These are phyloP conservation scores for Phrynosoma platyrhinos DNA, from an alignment of 2,113 vertebrate genomes.

Conservation along the genomic window DNA sequence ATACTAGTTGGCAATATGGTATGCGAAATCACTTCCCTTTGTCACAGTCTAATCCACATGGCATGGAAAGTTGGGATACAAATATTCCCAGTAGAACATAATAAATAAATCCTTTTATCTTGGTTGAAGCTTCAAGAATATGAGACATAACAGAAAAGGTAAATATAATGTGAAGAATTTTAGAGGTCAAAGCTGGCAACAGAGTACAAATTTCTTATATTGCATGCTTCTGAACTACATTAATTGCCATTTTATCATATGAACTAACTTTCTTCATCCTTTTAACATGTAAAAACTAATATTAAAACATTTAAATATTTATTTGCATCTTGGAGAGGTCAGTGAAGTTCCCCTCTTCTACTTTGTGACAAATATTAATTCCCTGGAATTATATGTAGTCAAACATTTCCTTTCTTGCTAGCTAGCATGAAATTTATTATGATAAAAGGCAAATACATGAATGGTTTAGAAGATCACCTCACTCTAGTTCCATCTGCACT, in stretches of 20 bases:
- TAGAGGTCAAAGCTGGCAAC: constrained; percentile 55
- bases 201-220: constrained; percentile 68
- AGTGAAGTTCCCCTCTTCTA: constrained; percentile 45
- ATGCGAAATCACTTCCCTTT: not conserved
- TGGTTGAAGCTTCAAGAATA: not conserved
- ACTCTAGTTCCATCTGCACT: no score
- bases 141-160: not conserved
- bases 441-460: constrained; percentile 45
- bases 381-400: constrained; percentile 48
- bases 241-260: constrained; percentile 78
- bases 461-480: constrained; percentile 24
- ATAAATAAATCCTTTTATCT: not conserved
- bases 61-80: not conserved
- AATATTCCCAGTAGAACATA: not conserved
- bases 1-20: not conserved
- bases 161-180: constrained; percentile 30
- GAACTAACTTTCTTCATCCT: constrained; percentile 57
- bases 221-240: constrained; percentile 57
- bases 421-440: constrained; percentile 65
- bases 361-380: constrained; percentile 49
- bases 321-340: constrained; percentile 69
- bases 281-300: constrained; percentile 53
- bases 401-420: constrained; percentile 52
- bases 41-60: not conserved
- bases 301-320: constrained; percentile 62